phyloP scores from a whole-genome alignment of 2,113 vertebrate species.

The Sakesphorus luctuosus region DNA sequence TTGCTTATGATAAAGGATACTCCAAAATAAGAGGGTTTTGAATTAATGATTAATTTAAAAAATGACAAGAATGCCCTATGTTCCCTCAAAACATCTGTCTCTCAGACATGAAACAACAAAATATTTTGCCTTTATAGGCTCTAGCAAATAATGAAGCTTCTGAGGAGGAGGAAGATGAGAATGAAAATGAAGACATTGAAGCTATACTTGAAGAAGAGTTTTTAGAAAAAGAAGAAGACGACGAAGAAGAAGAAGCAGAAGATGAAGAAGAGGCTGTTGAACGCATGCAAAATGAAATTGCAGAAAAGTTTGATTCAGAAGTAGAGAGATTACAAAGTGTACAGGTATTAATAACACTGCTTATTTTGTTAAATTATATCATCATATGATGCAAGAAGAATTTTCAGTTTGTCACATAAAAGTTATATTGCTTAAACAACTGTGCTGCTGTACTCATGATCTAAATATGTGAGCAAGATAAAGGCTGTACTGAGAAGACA shows the following conservation, averaged over 20 bases:
- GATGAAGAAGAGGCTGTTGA: conserved; percentile 75
- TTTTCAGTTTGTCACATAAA: background rate
- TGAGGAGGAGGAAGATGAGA: conserved; percentile 71
- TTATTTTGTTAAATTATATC: background rate
- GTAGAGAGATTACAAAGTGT: conserved; percentile 67
- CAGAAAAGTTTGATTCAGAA: conserved; percentile 82
- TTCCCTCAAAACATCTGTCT: background rate
- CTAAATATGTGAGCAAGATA: background rate
- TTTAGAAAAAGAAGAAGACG: conserved; percentile 79
- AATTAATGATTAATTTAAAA: background rate
- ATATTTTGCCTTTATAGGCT: conserved; percentile 43
- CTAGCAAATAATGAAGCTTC: conserved; percentile 8
- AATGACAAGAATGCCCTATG: background rate
- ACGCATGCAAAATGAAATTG: conserved; percentile 82
- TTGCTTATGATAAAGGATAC: background rate
- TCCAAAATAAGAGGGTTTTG: background rate
- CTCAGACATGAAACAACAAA: background rate
- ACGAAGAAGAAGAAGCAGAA: conserved; percentile 81
- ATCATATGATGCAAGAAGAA: background rate
- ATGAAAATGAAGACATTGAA: conserved; percentile 79
- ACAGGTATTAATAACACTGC: conserved; percentile 70
- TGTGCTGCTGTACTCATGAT: background rate
- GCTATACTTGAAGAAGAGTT: conserved; percentile 85
- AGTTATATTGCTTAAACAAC: background rate
- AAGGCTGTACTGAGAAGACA: background rate